phyloP scores from a whole-genome alignment of 2,113 vertebrate species.

The rabbit (Oryctolagus cuniculus) region DNA sequence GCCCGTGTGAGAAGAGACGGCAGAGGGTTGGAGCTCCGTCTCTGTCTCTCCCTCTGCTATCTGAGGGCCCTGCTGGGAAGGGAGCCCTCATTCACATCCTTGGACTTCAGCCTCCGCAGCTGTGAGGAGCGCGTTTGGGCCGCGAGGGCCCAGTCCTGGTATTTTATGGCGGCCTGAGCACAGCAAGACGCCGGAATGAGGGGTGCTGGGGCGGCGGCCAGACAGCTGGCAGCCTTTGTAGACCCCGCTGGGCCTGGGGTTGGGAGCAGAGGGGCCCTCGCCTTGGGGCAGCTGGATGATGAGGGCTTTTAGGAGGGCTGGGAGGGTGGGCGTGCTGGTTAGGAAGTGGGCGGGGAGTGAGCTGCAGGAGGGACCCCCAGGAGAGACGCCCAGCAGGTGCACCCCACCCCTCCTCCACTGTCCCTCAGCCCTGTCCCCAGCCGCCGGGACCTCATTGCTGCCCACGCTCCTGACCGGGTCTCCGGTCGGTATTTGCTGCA shows the following conservation, averaged over 20 bases:
- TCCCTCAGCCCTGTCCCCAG: too few species aligned
- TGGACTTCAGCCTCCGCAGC: background rate
- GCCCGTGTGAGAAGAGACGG: background rate
- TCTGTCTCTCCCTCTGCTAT: background rate
- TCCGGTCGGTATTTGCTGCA: background rate
- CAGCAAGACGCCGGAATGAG: background rate
- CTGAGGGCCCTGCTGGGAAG: background rate
- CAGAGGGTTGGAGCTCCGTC: too few species aligned
- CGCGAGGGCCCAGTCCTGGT: background rate
- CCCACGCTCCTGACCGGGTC: background rate
- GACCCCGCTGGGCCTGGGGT: fast-evolving
- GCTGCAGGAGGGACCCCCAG: background rate
- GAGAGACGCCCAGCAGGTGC: fast-evolving
- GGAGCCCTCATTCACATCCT: background rate
- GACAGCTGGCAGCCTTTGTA: background rate
- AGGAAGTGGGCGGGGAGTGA: background rate
- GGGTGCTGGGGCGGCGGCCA: background rate
- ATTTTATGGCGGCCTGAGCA: background rate
- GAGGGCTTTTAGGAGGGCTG: background rate
- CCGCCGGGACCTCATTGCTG: fast-evolving
- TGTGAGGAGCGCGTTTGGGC: too few species aligned
- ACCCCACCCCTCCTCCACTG: background rate
- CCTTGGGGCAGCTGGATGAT: background rate
- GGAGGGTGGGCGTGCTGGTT: too few species aligned
- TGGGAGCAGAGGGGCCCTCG: background rate